These are phyloP conservation scores for Pteropus alecto DNA, from an alignment of 2,113 vertebrate genomes.

Conservation along the genomic window DNA sequence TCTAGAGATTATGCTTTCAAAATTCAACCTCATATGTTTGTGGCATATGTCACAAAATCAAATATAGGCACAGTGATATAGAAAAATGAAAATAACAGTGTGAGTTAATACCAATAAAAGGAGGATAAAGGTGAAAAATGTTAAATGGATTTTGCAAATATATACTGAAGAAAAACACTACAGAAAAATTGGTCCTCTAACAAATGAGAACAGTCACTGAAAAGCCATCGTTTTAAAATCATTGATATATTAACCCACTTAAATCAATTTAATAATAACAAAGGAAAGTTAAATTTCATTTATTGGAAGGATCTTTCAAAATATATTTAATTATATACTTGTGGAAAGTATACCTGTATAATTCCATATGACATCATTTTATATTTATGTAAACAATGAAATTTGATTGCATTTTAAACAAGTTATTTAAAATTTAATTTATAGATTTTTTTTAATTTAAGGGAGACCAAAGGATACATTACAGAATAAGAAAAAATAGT, in stretches of 20 bases:
- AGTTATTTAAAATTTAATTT: constrained; percentile 24
- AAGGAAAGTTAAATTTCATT: constrained; percentile 13
- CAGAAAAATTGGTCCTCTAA: constrained; percentile 26
- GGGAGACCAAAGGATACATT: not conserved
- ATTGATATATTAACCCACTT: constrained; percentile 41
- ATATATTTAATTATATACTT: not conserved
- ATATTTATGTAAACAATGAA: not conserved
- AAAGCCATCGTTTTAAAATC: constrained; percentile 49
- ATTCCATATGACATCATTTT: not conserved
- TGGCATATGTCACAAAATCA: constrained; percentile 39
- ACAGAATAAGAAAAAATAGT: not conserved
- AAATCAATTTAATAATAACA: constrained; percentile 52
- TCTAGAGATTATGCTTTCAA: constrained; percentile 38
- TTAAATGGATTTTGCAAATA: constrained; percentile 40
- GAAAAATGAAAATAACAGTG: constrained; percentile 39
- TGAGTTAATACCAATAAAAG: constrained; percentile 47
- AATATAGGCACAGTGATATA: not conserved
- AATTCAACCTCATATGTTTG: constrained; percentile 46
- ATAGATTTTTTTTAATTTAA: not conserved
- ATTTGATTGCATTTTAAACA: not conserved
- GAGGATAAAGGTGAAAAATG: constrained; percentile 29
- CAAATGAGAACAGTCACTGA: constrained; percentile 40
- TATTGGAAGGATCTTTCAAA: not conserved
- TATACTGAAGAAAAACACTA: constrained; percentile 30
- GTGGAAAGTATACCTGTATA: not conserved